Evolutionary conservation across 2,888 invertebrate genomes (phyloP), one percentile per base, ranked within the genome.

Genomic region (Onchidella celtica): DNA sequence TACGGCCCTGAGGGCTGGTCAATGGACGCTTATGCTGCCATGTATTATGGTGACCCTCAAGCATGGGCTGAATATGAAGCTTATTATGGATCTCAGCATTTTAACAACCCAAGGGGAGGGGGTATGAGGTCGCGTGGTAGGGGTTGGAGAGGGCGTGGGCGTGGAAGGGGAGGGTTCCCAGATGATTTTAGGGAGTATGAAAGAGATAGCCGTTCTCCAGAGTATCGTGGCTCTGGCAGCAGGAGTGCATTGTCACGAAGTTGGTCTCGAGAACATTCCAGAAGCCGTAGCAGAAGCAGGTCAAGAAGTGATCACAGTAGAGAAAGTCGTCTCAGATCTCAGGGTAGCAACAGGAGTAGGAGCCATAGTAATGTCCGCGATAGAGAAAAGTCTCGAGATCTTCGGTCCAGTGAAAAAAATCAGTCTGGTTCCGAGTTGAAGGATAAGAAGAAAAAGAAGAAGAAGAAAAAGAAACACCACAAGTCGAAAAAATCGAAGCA

Each of bases 31-130:
- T 79, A 79, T 65, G 57, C 70, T 14, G 63, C 79, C 9, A 79
- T 79, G 79, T 73, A 76, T 40, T 84, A 82, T 57, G 83, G 77
- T n/a, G 82, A 79, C 14, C 83, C 81, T n/a, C 83, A 85, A 75
- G 85, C 85, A 4, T 85, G 85, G 79, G 82, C 81, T 47, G 74
- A 70, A 14, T 61, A 84, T 74, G 69, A 83, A 29, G 70, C 81
- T n/a, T 78, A 63, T 68, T 85, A 84, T 38, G 38, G 83, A 75
- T 65, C 84, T 4, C 79, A 34, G 27, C 70, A 72, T 69, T 59
- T 78, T 36, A 36, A 36, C 40, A 24, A 55, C 14, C 59, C 57
- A 38, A 83, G 4, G 70, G 47, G 29, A 77, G 82, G 38, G 81
- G 83, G 79, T 70, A 82, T 76, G 80, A 82, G 73, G 68, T 79